Conservation (phyloP, 2,797 vertebrate species). For the Aldrovandia affinis region DNA sequence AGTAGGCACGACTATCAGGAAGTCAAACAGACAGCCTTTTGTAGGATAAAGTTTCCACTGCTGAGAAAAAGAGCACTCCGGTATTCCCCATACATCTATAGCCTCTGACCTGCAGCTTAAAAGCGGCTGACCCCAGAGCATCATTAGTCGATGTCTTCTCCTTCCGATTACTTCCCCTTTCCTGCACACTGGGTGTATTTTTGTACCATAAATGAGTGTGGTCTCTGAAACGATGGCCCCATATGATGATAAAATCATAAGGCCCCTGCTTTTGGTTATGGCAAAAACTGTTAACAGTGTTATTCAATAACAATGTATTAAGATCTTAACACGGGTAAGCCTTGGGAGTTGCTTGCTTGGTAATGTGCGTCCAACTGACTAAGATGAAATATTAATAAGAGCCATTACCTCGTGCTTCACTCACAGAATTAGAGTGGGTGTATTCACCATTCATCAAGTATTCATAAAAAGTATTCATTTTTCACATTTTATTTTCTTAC, state of each 20-base stretch:
- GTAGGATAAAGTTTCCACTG: background rate
- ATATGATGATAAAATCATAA: background rate
- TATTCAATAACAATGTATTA: background rate
- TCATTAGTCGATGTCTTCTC: background rate
- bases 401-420: too few relatives aligned
- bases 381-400: too few relatives aligned
- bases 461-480: too few relatives aligned
- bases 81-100: background rate
- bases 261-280: background rate
- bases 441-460: too few relatives aligned
- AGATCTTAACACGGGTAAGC: background rate
- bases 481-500: too few relatives aligned
- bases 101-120: background rate
- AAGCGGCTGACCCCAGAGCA: background rate
- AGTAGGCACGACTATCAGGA: background rate
- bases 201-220: background rate
- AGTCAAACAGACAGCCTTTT: background rate
- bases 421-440: too few relatives aligned
- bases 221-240: background rate
- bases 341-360: background rate
- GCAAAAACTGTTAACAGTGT: background rate
- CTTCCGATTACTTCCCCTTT: background rate
- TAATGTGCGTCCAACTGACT: too few relatives aligned
- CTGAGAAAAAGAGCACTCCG: background rate
- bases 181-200: background rate